Percentiles rank a stretch among this genome's conserved stretches.
These are phyloP conservation scores for Siniperca chuatsi DNA, from an alignment of 2,113 vertebrate species.

Conservation along the genomic window DNA sequence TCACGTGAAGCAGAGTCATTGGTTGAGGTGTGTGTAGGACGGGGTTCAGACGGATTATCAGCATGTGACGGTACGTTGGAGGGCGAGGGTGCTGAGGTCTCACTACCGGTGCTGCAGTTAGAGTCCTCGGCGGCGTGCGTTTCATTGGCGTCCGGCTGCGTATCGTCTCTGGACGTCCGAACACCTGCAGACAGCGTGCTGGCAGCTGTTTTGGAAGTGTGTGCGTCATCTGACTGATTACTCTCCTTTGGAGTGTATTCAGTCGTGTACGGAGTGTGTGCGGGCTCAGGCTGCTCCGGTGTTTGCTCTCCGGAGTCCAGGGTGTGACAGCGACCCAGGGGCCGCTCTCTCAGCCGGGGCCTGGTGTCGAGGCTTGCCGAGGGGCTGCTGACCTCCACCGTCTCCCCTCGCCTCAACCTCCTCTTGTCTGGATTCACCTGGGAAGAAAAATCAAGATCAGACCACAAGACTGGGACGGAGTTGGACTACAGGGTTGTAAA, in stretches of 20 bases:
- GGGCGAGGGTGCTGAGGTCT: not conserved
- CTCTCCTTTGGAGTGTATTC: not conserved
- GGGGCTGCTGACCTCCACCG: constrained; percentile 72
- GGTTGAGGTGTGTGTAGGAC: not conserved
- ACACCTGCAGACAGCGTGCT: not conserved
- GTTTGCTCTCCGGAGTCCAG: constrained; percentile 59
- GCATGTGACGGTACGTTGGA: fast-evolving
- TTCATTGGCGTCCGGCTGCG: not conserved
- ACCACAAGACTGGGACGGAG: not conserved
- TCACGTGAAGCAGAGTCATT: not conserved
- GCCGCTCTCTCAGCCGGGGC: constrained; percentile 58
- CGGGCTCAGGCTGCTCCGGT: not conserved
- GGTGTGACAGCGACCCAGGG: constrained; percentile 85
- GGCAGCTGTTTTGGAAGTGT: too few species aligned
- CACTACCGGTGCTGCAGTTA: constrained; percentile 20
- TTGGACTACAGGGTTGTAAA: too few species aligned
- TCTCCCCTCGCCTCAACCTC: constrained; percentile 77
- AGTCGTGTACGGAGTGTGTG: not conserved
- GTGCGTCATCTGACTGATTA: fast-evolving
- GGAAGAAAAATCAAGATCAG: not conserved
- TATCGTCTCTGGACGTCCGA: not conserved
- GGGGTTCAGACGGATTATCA: not conserved
- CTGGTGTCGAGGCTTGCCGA: not conserved
- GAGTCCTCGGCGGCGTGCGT: not conserved
- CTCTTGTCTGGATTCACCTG: constrained; percentile 82